phyloP scores from a whole-genome alignment of 2,888 invertebrate genomes.

The Saturnia pavonia region DNA sequence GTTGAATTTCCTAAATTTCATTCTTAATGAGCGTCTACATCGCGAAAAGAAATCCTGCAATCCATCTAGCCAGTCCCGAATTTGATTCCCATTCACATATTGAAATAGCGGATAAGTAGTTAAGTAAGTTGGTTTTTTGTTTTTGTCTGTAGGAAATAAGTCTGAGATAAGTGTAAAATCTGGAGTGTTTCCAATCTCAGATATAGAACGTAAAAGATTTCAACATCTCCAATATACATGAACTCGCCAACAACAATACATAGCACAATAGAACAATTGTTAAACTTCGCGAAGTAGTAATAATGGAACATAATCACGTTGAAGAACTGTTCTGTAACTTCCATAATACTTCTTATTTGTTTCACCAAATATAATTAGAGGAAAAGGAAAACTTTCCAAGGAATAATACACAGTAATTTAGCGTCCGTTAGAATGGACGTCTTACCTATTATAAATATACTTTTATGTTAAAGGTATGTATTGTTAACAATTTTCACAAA shows the following conservation, averaged over 20 bases:
- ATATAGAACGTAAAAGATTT: not conserved
- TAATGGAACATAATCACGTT: slow-evolving; percentile 10
- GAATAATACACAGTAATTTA: slow-evolving; percentile 11
- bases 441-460: slow-evolving; percentile 1
- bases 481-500: slow-evolving; percentile 18
- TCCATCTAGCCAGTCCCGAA: not conserved
- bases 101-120: not conserved
- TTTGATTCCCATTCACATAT: not conserved
- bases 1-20: no score
- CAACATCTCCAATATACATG: not conserved
- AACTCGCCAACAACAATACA: not conserved
- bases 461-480: not conserved
- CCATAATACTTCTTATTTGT: slow-evolving; percentile 14
- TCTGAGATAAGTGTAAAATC: not conserved
- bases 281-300: slow-evolving; percentile 4
- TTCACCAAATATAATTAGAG: slow-evolving; percentile 14
- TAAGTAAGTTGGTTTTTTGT: not conserved
- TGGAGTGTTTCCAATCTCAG: not conserved
- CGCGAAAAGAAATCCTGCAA: no score
- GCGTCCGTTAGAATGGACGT: slow-evolving; percentile 8
- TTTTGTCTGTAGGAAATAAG: not conserved
- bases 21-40: no score
- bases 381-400: slow-evolving; percentile 11
- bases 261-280: not conserved
- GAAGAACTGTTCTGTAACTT: slow-evolving; percentile 9